Percentiles rank a stretch among this genome's conserved stretches.
These are phyloP conservation scores for Sialis fuliginosa DNA, from an alignment of 2,888 invertebrate species.

Conservation along the genomic window DNA sequence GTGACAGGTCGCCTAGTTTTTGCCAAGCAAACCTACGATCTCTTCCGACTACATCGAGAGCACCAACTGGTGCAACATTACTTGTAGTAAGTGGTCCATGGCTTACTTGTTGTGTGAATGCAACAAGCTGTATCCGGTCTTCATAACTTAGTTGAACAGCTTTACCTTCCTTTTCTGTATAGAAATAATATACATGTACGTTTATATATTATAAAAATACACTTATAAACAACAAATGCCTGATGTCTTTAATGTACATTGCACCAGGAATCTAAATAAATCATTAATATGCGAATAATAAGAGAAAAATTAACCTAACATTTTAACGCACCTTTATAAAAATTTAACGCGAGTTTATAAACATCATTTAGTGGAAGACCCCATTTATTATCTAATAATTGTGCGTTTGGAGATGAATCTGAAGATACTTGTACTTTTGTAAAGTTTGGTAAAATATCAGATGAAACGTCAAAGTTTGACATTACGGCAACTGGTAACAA, in stretches of 20 bases:
- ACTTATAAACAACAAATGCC: not conserved
- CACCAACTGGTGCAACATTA: slow-evolving; percentile 61
- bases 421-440: not conserved
- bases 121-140: slow-evolving; percentile 79
- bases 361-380: slow-evolving; percentile 58
- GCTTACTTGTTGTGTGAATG: slow-evolving; percentile 78
- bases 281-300: not conserved
- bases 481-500: slow-evolving; percentile 1
- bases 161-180: slow-evolving; percentile 92
- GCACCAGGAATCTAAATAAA: too few species aligned
- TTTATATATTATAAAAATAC: not conserved
- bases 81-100: slow-evolving; percentile 66
- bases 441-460: slow-evolving; percentile 1
- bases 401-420: not conserved
- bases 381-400: slow-evolving; percentile 30
- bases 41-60: slow-evolving; percentile 86
- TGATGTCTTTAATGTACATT: not conserved
- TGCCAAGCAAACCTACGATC: slow-evolving; percentile 91
- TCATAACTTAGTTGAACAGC: slow-evolving; percentile 87
- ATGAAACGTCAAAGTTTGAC: slow-evolving; percentile 5
- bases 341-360: slow-evolving; percentile 74
- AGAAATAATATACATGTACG: slow-evolving; percentile 10
- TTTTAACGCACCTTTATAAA: slow-evolving; percentile 70
- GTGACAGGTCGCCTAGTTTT: slow-evolving; percentile 66
- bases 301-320: slow-evolving; percentile 2